Conservation (phyloP, 2,888 invertebrate species). For the Pemphredon lugubris region DNA sequence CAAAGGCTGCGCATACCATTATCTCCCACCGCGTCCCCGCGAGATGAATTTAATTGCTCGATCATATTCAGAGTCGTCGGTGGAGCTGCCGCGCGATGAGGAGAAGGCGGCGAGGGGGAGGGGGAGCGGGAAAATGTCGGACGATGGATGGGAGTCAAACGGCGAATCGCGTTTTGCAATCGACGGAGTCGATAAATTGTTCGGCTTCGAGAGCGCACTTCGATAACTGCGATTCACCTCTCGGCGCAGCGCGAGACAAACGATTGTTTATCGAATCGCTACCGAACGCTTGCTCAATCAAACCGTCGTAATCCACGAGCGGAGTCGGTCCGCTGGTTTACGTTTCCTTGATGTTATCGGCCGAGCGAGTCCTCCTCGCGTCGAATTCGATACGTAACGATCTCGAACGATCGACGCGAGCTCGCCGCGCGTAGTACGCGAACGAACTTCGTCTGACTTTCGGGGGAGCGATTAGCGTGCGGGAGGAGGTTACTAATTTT, state of each 20-base stretch:
- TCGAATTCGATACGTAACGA: too few relatives aligned
- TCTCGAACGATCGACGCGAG: too few relatives aligned
- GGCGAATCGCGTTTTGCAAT: conserved; percentile 36
- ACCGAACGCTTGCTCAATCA: conserved; percentile 51
- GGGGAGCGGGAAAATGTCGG: conserved; percentile 45
- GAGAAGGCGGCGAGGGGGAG: not conserved
- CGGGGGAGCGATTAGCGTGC: too few relatives aligned
- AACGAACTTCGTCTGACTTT: too few relatives aligned
- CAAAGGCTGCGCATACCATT: conserved; percentile 52
- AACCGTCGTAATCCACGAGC: conserved; percentile 39
- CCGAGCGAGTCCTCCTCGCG: conserved; percentile 19
- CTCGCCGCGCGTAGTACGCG: too few relatives aligned
- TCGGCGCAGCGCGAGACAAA: not conserved
- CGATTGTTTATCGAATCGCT: conserved; percentile 58
- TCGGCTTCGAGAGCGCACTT: conserved; percentile 3
- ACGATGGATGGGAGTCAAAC: conserved; percentile 37
- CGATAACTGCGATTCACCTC: conserved; percentile 19
- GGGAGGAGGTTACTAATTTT: conserved; percentile 23
- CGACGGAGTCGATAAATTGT: conserved; percentile 39
- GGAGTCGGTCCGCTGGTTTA: conserved; percentile 23
- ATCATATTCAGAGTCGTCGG: conserved; percentile 37
- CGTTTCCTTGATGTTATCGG: conserved; percentile 41
- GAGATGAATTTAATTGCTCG: conserved; percentile 56
- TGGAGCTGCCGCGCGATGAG: not conserved
- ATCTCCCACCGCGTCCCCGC: conserved; percentile 24